Conservation (phyloP, 2,888 invertebrate genomes). For the Cheilosia soror region DNA sequence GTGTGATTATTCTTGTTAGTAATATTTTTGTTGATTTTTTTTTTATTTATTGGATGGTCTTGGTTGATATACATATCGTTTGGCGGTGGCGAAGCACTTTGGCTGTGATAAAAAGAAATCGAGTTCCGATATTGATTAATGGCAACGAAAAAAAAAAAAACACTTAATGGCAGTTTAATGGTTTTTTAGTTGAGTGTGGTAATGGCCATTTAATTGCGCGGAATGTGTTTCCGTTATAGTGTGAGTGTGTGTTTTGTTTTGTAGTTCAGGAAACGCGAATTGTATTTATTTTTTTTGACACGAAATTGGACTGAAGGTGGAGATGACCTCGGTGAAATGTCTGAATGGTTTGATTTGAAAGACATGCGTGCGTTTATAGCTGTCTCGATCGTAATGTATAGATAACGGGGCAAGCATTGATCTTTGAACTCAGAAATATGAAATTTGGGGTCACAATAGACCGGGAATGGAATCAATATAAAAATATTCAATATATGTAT, state of each 20-base stretch:
- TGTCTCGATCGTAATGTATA: background rate
- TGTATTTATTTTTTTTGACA: background rate
- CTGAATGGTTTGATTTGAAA: background rate
- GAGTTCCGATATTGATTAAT: slow-evolving; percentile 68
- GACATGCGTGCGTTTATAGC: background rate
- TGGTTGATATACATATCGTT: slow-evolving; percentile 25
- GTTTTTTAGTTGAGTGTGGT: slow-evolving; percentile 61
- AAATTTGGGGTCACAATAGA: background rate
- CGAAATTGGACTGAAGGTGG: slow-evolving; percentile 6
- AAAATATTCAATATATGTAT: too few relatives aligned
- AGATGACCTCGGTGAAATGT: slow-evolving; percentile 5
- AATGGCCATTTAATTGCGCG: slow-evolving; percentile 69
- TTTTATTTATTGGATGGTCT: background rate
- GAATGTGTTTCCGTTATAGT: slow-evolving; percentile 40
- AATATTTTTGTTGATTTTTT: slow-evolving; percentile 19
- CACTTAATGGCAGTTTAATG: slow-evolving; percentile 68
- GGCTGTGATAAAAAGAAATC: slow-evolving; percentile 37
- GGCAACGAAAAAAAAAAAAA: slow-evolving; percentile 21
- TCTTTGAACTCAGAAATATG: background rate
- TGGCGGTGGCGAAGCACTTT: slow-evolving; percentile 9
- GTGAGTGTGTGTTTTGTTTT: background rate
- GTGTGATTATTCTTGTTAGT: slow-evolving; percentile 46
- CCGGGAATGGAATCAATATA: too few relatives aligned
- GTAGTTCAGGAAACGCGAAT: slow-evolving; percentile 24
- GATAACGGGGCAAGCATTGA: background rate